Evolutionary conservation across 64 coral and sea anemone genomes (phyloP), one percentile per base, ranked within the genome.

Genomic region (Stichodactyla helianthus): DNA sequence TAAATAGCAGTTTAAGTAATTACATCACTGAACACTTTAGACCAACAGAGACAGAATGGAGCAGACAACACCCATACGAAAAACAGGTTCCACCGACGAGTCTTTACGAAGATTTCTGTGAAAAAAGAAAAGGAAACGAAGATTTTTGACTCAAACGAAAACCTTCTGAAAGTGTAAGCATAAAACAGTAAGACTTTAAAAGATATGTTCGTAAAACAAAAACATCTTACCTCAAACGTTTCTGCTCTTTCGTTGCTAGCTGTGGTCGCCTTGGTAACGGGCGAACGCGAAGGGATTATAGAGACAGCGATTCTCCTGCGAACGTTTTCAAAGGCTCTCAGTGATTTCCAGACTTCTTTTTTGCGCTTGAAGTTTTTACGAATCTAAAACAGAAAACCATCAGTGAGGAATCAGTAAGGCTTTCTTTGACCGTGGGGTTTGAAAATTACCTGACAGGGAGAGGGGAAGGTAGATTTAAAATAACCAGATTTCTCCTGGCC

Each of bases 361-460:
- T 89, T 89, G 61, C 87, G 87, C 22, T 82, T 89, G 60, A 89
- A 89, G 87, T 82, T 89, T 59, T 89, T 89, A 1, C 87, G 87
- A 89, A 89, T 89, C 87, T 89, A 54, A 82, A 59, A 59, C 8
- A 22, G 50, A 50, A 54, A 58, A 58, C 14, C 14, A 15, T 58
- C 8, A 58, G 14, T 9, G 1, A 11, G 51, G n/a, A 22, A 70
- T 51, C 23, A 54, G 26, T 86, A 67, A 13, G 6, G 0, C 4
- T 58, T 15, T 58, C 35, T 44, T 44, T 44, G 35, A 44, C 35
- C 9, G 55, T 9, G 55, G 2, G 5, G 14, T 44, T 44, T 44
- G 35, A 44, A 3, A 44, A 44, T 44, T 44, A 44, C 35, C 35
- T 3, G 35, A 44, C 1, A 44, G 4, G 35, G 35, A 44, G 35